These are phyloP conservation scores for Rhagonycha lutea DNA, from an alignment of 2,888 invertebrate species.

Conservation along the genomic window DNA sequence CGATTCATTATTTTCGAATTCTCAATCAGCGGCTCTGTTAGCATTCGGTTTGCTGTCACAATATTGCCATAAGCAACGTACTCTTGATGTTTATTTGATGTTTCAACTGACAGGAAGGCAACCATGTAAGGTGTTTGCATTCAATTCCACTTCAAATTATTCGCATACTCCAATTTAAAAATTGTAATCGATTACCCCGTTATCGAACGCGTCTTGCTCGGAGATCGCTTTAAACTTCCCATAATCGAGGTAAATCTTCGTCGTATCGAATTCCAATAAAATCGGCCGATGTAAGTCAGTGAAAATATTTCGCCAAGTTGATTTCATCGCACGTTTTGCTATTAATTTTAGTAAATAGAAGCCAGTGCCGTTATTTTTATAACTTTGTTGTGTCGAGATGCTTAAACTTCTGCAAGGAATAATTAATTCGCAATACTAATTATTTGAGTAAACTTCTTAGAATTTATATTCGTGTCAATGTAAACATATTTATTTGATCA, in stretches of 20 bases:
- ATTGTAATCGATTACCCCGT: constrained; percentile 1
- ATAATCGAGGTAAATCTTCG: background rate
- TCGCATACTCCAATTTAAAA: constrained; percentile 5
- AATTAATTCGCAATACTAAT: background rate
- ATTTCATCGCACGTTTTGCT: background rate
- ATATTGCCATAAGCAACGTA: constrained; percentile 10
- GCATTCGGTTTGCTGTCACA: constrained; percentile 6
- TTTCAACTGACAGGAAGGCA: constrained; percentile 16
- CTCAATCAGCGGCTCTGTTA: background rate
- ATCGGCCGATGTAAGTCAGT: background rate
- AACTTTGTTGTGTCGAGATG: background rate
- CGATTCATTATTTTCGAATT: background rate
- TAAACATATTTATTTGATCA: background rate
- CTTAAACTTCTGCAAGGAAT: background rate
- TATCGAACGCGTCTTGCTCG: background rate
- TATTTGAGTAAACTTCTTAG: background rate
- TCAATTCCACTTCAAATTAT: constrained; percentile 24
- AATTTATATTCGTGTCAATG: background rate
- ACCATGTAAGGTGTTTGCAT: constrained; percentile 27
- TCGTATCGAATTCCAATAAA: too few species aligned
- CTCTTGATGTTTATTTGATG: constrained; percentile 17
- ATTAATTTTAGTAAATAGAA: background rate
- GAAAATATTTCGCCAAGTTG: too few species aligned
- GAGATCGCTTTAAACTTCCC: background rate
- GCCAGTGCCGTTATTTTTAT: background rate